Percentiles rank a stretch among this genome's conserved stretches.
Conservation (phyloP, 2,888 invertebrate genomes). For the Macaria liturata region DNA sequence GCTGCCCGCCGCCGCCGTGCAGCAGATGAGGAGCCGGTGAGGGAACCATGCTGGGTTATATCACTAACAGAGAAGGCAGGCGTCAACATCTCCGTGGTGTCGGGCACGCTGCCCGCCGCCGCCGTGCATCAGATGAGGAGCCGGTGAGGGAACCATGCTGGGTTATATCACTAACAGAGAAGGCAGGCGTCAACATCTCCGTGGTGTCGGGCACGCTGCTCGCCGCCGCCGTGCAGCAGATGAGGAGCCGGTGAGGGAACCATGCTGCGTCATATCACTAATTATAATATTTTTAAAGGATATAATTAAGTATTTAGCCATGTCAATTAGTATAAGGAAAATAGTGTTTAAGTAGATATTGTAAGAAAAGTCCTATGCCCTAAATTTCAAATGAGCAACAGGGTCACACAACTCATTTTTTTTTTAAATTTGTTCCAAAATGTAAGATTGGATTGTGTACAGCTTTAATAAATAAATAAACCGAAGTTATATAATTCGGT, state of each 20-base stretch:
- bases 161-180: too few relatives aligned
- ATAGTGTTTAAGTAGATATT: too few relatives aligned
- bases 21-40: conserved; percentile 93
- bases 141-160: conserved; percentile 64
- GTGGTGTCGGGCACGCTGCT: conserved; percentile 94
- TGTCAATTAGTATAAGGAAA: too few relatives aligned
- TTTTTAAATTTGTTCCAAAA: too few relatives aligned
- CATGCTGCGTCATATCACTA: too few relatives aligned
- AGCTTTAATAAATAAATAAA: too few relatives aligned
- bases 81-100: conserved; percentile 97
- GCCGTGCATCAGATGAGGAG: conserved; percentile 96
- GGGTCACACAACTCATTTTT: neutral
- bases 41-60: too few relatives aligned
- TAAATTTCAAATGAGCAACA: neutral
- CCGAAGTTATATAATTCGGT: too few relatives aligned
- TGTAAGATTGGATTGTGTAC: neutral
- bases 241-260: conserved; percentile 86
- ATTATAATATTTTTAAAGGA: neutral
- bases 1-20: conserved; percentile 91
- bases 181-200: conserved; percentile 98
- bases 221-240: conserved; percentile 93
- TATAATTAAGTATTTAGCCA: too few relatives aligned
- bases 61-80: conserved; percentile 99
- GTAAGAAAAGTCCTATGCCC: too few relatives aligned
- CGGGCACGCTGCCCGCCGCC: conserved; percentile 90